phyloP scores from a whole-genome alignment of 2,888 invertebrate species.

The Rhingia campestris region DNA sequence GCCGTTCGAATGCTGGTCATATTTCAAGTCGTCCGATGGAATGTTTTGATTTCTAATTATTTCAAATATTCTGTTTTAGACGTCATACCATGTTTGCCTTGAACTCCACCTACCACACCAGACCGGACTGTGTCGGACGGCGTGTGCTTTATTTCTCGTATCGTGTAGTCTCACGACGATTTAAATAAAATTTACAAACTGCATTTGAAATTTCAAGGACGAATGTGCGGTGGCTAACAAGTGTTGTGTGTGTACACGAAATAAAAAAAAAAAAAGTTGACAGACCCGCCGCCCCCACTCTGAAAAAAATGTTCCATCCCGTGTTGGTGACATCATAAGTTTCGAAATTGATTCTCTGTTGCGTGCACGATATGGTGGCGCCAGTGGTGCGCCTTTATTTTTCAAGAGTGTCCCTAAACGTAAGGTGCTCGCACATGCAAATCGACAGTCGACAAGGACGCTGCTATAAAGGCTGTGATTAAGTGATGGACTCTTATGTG shows the following conservation, averaged over 20 bases:
- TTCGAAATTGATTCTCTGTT: conserved; percentile 13
- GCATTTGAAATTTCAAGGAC: conserved; percentile 53
- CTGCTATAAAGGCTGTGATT: conserved; percentile 33
- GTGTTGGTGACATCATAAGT: conserved; percentile 62
- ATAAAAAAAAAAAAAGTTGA: no score
- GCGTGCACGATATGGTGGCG: conserved; percentile 66
- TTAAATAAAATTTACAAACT: conserved; percentile 44
- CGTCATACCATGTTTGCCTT: conserved; percentile 23
- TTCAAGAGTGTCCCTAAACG: conserved; percentile 40
- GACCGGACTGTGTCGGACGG: neutral
- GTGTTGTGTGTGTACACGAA: neutral
- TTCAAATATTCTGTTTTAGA: conserved; percentile 3
- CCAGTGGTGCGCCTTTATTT: conserved; percentile 40
- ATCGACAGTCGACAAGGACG: conserved; percentile 61
- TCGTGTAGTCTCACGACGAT: conserved; percentile 8
- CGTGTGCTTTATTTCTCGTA: conserved; percentile 9
- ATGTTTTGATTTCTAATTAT: neutral
- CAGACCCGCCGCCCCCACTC: neutral
- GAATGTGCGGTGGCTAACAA: neutral
- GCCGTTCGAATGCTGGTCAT: no score
- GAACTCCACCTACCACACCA: conserved; percentile 22
- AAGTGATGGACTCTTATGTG: conserved; percentile 28
- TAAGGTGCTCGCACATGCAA: conserved; percentile 57
- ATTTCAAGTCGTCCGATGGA: neutral
- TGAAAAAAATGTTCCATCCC: neutral